Conservation (phyloP, 1,140 invertebrate species). For the Procambarus clarkii region DNA sequence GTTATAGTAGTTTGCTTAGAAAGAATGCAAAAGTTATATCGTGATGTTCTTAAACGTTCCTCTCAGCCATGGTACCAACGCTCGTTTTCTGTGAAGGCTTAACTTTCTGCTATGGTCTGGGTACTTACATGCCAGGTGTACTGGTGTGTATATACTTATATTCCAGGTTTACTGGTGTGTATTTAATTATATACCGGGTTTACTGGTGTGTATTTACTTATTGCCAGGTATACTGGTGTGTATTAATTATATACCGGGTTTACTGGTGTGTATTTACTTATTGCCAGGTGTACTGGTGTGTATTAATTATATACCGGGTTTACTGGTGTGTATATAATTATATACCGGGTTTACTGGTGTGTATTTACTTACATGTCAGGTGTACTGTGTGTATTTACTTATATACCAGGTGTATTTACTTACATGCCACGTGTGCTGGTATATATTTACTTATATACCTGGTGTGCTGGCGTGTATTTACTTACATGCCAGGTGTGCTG, state of each 20-base stretch:
- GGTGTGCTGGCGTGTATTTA: background rate
- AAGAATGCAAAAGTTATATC: conserved; percentile 37
- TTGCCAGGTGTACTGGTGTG: too few relatives aligned
- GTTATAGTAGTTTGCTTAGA: conserved; percentile 45
- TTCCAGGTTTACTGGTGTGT: background rate
- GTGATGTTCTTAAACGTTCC: conserved; percentile 26
- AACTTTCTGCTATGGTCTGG: background rate
- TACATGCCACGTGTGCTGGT: background rate
- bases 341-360: background rate
- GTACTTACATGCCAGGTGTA: background rate
- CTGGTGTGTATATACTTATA: background rate
- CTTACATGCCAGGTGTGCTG: background rate
- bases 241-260: too few relatives aligned
- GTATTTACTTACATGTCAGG: background rate
- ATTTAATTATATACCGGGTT: background rate
- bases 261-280: too few relatives aligned
- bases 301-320: too few relatives aligned
- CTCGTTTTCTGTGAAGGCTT: conserved; percentile 34
- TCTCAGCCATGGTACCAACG: conserved; percentile 45
- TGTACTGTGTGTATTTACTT: background rate
- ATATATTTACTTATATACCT: background rate
- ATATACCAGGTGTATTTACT: background rate
- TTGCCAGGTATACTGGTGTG: background rate
- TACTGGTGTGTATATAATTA: background rate
- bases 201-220: background rate